phyloP scores from a whole-genome alignment of 2,113 vertebrate genomes.

The Pyrgilauda ruficollis region DNA sequence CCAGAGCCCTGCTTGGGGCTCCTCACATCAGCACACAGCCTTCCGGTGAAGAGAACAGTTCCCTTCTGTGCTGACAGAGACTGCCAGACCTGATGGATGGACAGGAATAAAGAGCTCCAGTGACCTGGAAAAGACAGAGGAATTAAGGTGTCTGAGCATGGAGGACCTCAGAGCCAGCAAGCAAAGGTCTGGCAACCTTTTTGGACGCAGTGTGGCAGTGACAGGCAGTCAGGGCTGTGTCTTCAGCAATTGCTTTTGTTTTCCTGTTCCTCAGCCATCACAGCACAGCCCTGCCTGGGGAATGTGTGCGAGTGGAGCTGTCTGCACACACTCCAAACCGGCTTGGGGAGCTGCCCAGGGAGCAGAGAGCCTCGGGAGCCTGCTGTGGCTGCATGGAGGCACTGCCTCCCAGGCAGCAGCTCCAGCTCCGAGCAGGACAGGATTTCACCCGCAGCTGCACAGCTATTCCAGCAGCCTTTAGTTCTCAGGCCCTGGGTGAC shows the following conservation, averaged over 20 bases:
- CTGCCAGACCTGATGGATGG: neutral
- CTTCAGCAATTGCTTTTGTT: neutral
- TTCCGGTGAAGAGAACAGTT: neutral
- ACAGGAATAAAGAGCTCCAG: neutral
- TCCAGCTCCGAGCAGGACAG: accelerated
- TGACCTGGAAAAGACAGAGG: neutral
- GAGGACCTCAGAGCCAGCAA: neutral
- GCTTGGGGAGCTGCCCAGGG: neutral
- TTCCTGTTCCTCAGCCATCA: neutral
- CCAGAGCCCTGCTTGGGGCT: neutral
- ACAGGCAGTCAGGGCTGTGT: accelerated
- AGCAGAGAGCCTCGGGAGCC: neutral
- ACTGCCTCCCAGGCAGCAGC: neutral
- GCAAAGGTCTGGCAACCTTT: neutral
- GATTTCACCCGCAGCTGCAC: neutral
- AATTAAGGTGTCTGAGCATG: neutral
- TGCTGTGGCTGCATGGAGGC: accelerated
- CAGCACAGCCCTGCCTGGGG: neutral
- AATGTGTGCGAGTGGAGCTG: accelerated
- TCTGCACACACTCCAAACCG: neutral
- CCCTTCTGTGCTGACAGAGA: neutral
- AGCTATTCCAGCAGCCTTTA: neutral
- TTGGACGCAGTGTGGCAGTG: accelerated
- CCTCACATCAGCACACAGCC: neutral
- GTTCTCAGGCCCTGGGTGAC: neutral